These are phyloP conservation scores for Luperina testacea DNA, from an alignment of 2,888 invertebrate genomes.

Conservation along the genomic window DNA sequence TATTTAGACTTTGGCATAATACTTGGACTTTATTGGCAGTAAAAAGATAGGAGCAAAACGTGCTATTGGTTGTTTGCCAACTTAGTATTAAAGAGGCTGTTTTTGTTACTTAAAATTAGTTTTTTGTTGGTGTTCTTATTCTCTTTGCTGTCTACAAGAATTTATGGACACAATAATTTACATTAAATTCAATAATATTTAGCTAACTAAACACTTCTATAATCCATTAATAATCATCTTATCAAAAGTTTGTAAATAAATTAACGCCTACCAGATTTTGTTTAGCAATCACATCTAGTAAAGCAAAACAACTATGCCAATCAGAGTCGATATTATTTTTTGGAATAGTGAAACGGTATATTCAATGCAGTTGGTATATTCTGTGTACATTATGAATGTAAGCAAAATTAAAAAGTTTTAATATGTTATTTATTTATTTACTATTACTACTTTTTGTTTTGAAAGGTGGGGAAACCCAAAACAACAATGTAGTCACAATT, in stretches of 20 bases:
- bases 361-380: neutral
- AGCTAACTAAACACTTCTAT: neutral
- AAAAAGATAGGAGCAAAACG: neutral
- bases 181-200: neutral
- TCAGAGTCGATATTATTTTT: neutral
- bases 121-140: neutral
- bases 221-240: neutral
- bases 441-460: too few species aligned
- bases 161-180: too few species aligned
- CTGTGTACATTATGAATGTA: neutral
- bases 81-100: too few species aligned
- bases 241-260: too few species aligned
- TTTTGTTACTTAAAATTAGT: neutral
- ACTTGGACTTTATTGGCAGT: neutral
- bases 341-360: neutral
- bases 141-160: neutral
- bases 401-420: neutral
- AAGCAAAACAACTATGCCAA: neutral
- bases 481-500: too few species aligned
- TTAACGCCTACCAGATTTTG: slow-evolving; percentile 6
- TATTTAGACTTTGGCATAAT: neutral
- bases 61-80: neutral
- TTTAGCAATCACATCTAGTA: slow-evolving; percentile 5
- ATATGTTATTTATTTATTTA: too few species aligned
- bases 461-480: too few species aligned